Evolutionary conservation across 2,113 vertebrate genomes (phyloP), one percentile per base, ranked within the genome.

Genomic region (Apeltes quadracus): DNA sequence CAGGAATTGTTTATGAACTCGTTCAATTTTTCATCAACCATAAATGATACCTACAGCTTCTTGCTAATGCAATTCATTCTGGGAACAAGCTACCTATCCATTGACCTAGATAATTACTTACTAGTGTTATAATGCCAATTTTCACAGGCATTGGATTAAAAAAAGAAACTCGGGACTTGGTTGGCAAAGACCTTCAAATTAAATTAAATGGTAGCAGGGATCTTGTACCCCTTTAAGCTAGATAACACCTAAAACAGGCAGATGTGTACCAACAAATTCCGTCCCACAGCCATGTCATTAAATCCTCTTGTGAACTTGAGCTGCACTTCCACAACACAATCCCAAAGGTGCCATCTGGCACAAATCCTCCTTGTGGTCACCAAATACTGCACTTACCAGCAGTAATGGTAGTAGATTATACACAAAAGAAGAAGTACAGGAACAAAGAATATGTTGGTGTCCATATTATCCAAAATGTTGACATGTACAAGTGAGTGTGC

Each of bases 251-350:
- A 61, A 75, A 72, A 66, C 32, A 27, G 5, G 16, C 57, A 29
- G 16, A 54, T 34, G 43, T 65, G 54, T 43, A 36, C 27, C 10
- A 58, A 55, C 48, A 76, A 55, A 63, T 69, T 54, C 2, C 44
- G 56, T 62, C 62, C 55, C 57, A 74, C 54, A 39, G 69, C 29
- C 14, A 61, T 44, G 51, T 75, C 66, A 61, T 57, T 3, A 71
- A 82, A 78, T 81, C 53, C 64, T 76, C 54, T 23, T 44, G 11
- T 81, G 75, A 83, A 77, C 75, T 81, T 20, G 46, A 18, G 41
- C 4, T 56, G 67, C 57, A 61, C 64, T 67, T 69, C 5, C 32
- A 81, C 44, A 39, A 76, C 58, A 63, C 51, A 10, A 44, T 36
- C 18, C 56, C 25, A 65, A 29, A 82, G 10, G 25, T 61, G 27